Evolutionary conservation across 2,888 invertebrate species (phyloP).

Genomic region (Aphodius sticticus): DNA sequence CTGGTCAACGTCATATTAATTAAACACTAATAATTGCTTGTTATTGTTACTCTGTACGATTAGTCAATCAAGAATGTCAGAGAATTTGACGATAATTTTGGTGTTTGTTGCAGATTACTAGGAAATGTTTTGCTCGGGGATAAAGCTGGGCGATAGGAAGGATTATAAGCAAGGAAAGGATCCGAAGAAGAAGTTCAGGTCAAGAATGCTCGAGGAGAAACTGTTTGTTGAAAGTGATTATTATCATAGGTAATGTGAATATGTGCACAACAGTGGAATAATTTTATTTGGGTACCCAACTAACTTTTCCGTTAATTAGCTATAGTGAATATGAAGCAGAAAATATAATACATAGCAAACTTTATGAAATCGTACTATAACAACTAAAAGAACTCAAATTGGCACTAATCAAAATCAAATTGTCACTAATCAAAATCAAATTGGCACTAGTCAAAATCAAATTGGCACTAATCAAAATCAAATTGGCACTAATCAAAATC

Average conservation of each 20-base stretch:
- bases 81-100: background rate
- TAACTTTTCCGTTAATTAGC: no score
- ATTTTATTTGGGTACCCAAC: no score
- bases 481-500: no score
- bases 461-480: no score
- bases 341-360: no score
- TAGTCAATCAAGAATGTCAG: background rate
- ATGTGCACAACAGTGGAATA: no score
- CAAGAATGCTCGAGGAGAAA: conserved; percentile 31
- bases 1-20: conserved; percentile 11
- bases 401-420: no score
- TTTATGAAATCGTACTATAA: no score
- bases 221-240: conserved; percentile 36
- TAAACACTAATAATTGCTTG: conserved; percentile 19
- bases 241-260: conserved; percentile 32
- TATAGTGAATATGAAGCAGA: no score
- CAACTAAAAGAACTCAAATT: no score
- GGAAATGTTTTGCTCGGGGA: conserved; percentile 52
- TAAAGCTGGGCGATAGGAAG: conserved; percentile 47
- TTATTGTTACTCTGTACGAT: background rate
- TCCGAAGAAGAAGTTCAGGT: conserved; percentile 27
- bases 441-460: no score
- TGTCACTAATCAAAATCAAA: no score
- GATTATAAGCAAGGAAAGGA: conserved; percentile 33
- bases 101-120: conserved; percentile 40